A percentile compares a stretch with the other conserved stretches of the same genome.
Evolutionary conservation across 2,797 vertebrate species (phyloP).

Genomic region (Acanthornis magna): DNA sequence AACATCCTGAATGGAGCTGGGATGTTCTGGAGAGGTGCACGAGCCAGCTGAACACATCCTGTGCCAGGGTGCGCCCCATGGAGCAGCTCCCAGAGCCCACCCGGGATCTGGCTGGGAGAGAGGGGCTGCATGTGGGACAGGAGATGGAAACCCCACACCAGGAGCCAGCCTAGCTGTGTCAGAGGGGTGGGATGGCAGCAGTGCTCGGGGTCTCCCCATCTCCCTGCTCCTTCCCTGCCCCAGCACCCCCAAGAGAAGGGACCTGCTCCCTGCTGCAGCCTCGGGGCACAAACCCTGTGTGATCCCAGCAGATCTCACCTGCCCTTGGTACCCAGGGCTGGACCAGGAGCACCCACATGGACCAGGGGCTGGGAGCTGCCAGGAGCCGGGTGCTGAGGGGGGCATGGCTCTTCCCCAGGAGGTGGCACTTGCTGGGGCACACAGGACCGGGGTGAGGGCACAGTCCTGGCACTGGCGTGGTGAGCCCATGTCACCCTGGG

Average conservation of each 20-base stretch:
- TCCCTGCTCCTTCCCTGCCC: not conserved
- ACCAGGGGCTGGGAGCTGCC: not conserved
- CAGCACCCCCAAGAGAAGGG: too few species aligned
- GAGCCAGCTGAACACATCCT: not conserved
- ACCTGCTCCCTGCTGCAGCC: not conserved
- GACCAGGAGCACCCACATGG: not conserved
- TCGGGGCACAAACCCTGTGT: not conserved
- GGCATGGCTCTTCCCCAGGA: not conserved
- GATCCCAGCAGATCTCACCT: not conserved
- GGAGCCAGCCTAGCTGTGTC: fast-evolving
- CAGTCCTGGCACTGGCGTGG: not conserved
- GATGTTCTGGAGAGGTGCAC: not conserved
- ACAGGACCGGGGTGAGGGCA: fast-evolving
- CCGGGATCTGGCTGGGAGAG: not conserved
- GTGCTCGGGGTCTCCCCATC: not conserved
- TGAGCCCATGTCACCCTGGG: not conserved
- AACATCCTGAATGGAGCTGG: not conserved
- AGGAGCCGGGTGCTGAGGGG: not conserved
- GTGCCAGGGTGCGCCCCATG: not conserved
- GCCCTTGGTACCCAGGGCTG: not conserved
- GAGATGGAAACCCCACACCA: not conserved
- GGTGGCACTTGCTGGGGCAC: fast-evolving
- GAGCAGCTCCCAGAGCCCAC: not conserved
- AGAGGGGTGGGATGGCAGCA: not conserved
- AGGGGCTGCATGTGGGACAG: not conserved